Evolutionary conservation across 1,140 invertebrate species (phyloP).

Genomic region (Aphidius ervi): DNA sequence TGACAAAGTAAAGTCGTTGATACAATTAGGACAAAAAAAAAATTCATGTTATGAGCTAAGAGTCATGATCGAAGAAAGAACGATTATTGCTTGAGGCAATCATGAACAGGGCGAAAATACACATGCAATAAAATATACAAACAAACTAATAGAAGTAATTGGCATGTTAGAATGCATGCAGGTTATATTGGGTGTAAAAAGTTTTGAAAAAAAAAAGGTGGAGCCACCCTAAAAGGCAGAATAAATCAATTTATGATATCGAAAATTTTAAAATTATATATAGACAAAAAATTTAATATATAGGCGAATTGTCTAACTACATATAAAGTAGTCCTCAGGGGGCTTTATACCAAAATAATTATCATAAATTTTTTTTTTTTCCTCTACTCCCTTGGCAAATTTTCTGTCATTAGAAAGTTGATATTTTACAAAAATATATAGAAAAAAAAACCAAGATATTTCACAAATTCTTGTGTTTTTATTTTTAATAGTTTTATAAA

Average conservation of each 20-base stretch:
- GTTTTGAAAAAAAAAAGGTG: conserved; percentile 18
- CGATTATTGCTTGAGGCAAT: conserved; percentile 10
- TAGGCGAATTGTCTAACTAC: conserved; percentile 12
- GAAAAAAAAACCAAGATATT: too few relatives aligned
- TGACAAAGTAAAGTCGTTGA: not conserved
- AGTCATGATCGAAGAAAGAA: conserved; percentile 27
- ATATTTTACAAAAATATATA: too few relatives aligned
- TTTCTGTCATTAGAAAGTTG: too few relatives aligned
- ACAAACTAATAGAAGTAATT: conserved; percentile 30
- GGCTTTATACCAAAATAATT: conserved; percentile 25
- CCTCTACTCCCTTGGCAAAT: not conserved
- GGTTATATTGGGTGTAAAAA: conserved; percentile 7
- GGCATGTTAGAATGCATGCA: conserved; percentile 33
- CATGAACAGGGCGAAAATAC: not conserved
- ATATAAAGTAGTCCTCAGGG: conserved; percentile 27
- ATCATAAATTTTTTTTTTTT: conserved; percentile 28
- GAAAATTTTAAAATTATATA: conserved; percentile 1
- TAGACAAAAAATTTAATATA: conserved; percentile 16
- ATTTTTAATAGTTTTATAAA: too few relatives aligned
- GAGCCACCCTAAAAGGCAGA: conserved; percentile 29
- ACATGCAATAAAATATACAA: not conserved
- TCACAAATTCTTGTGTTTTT: too few relatives aligned
- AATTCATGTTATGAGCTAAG: conserved; percentile 22
- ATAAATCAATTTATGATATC: conserved; percentile 30
- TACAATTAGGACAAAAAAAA: conserved; percentile 13